Evolutionary conservation across 2,797 vertebrate genomes (phyloP).

Genomic region (Myoxocephalus aenaeus): DNA sequence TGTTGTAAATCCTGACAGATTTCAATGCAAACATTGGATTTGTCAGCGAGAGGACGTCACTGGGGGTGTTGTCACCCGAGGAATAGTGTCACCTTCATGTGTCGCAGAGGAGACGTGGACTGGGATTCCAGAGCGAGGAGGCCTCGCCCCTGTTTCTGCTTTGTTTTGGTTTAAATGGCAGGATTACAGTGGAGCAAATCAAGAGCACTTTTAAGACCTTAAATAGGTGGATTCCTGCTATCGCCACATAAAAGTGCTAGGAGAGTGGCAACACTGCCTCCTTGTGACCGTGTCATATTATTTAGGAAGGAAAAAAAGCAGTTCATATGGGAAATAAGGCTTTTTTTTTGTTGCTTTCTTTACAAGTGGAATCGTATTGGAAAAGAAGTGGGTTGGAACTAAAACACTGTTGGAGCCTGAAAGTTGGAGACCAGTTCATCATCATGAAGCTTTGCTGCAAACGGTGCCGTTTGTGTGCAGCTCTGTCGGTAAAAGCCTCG

Average conservation of each 20-base stretch:
- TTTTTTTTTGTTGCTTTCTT: not conserved
- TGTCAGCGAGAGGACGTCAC: conserved; percentile 44
- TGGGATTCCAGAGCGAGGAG: conserved; percentile 8
- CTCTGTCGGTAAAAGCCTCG: conserved; percentile 23
- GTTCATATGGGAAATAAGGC: not conserved
- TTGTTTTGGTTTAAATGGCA: conserved; percentile 15
- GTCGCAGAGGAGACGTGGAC: conserved; percentile 21
- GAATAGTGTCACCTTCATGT: conserved; percentile 57
- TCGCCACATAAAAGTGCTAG: not conserved
- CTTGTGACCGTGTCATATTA: conserved; percentile 67
- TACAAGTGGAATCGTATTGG: not conserved
- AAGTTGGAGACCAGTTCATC: not conserved
- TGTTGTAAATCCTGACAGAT: conserved; percentile 54
- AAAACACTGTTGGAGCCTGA: not conserved
- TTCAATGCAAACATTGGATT: conserved; percentile 51
- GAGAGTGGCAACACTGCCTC: conserved; percentile 83
- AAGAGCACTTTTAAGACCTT: conserved; percentile 26
- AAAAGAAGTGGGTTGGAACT: not conserved
- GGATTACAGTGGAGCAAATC: conserved; percentile 29
- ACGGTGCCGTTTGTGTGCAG: conserved; percentile 1
- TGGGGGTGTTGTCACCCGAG: conserved; percentile 61
- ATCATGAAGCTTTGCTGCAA: conserved; percentile 6
- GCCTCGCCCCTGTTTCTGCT: not conserved
- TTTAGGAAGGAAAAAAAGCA: conserved; percentile 2
- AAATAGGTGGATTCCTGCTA: conserved; percentile 22